Evolutionary conservation across 2,888 invertebrate species (phyloP), one percentile per base, ranked within the genome.

Genomic region (Polylopha cassiicola): DNA sequence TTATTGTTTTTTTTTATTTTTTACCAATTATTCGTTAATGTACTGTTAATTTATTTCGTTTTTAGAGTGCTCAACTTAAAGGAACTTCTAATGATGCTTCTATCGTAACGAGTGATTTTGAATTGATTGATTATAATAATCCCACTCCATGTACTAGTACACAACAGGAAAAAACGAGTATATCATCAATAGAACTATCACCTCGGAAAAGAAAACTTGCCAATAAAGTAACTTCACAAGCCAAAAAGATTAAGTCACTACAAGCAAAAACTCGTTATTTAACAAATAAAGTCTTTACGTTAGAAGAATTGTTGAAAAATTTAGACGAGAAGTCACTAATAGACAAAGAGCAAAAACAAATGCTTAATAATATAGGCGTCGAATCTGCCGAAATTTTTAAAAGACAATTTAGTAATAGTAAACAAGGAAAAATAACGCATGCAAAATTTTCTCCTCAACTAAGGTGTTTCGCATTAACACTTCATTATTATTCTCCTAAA

Each of bases 401-500:
- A 23, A 23, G 11, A 23, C 23, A 23, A 11, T 23, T 23, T 9
- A 27, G 5, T 14, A 27, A 27, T 8, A 27, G 9, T 6, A 8
- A 27, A 15, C 14, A 14, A 9, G 27, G 15, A 27, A 27, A 27
- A 4, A 6, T 15, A 27, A 27, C 15, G 5, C 14, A 15, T 15
- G 27, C 14, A 6, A 24, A 38, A 23, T 31, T 13, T 22, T 33
- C 28, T 8, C 33, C 29, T 20, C 22, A 33, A 22, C 16, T 33
- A 20, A 10, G 39, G 20, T 15, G 21, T 9, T 39, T 39, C 29
- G 29, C 34, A 13, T 24, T 41, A 9, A 41, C 30, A 21, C 22
- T 41, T 6, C 11, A 30, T 30, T 34, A 22, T 22, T 42, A 31
- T 23, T 36, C 31, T 6, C 23, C 30, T 9, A 37, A 42, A 15